These are phyloP conservation scores for Eonycteris spelaea DNA, from an alignment of 2,113 vertebrate genomes.

Conservation along the genomic window DNA sequence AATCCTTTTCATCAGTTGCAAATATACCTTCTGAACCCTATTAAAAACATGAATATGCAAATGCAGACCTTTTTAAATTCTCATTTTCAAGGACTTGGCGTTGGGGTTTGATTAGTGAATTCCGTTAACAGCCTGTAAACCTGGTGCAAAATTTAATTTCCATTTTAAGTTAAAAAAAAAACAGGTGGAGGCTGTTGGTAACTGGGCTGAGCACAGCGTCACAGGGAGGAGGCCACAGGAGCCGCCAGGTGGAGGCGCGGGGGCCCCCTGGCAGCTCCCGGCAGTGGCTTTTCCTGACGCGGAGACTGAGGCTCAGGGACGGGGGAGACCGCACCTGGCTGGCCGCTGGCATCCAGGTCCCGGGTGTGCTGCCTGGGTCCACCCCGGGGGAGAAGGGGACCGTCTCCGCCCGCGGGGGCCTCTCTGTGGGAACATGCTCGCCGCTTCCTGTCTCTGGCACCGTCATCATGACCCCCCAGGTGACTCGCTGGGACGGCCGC, in stretches of 20 bases:
- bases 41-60: conserved; percentile 90
- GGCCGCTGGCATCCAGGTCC: fast-evolving
- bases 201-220: conserved; percentile 82
- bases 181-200: conserved; percentile 69
- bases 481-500: neutral
- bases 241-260: conserved; percentile 25
- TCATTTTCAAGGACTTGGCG: conserved; percentile 85
- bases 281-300: neutral
- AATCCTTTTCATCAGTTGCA: conserved; percentile 86
- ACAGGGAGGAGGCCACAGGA: conserved; percentile 75
- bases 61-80: conserved; percentile 84
- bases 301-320: neutral
- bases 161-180: conserved; percentile 83
- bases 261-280: neutral
- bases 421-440: fast-evolving
- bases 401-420: neutral
- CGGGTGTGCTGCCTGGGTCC: fast-evolving
- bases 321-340: fast-evolving
- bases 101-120: conserved; percentile 86
- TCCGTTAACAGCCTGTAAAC: conserved; percentile 85
- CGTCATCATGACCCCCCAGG: neutral
- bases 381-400: neutral
- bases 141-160: conserved; percentile 86
- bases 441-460: fast-evolving
- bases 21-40: conserved; percentile 87